A percentile compares a stretch with the other conserved stretches of the same genome.
Evolutionary conservation across 1,140 invertebrate genomes (phyloP).

Genomic region (Caenorhabditis elegans): DNA sequence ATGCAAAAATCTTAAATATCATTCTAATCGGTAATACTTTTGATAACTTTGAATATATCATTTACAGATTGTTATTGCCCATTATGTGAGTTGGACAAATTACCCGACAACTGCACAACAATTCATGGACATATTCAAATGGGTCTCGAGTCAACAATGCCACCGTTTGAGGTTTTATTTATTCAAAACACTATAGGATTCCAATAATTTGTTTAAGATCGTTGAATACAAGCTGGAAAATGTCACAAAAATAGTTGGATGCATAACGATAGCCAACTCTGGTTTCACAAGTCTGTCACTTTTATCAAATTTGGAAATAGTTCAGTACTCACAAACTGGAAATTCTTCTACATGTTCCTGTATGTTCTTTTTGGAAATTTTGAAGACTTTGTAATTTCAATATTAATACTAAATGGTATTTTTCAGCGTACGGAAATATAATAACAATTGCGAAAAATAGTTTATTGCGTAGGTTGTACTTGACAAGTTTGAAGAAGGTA

Average conservation of each 20-base stretch:
- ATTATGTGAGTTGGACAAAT: conserved; percentile 2
- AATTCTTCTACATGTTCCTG: background rate
- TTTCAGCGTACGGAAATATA: conserved; percentile 6
- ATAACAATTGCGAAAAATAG: conserved; percentile 26
- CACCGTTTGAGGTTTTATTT: background rate
- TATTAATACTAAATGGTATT: too few relatives aligned
- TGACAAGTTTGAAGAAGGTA: conserved; percentile 19
- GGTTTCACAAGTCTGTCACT: background rate
- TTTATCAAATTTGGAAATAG: background rate
- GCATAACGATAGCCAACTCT: background rate
- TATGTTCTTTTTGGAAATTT: background rate
- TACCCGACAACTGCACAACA: background rate
- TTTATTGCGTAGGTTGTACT: conserved; percentile 22
- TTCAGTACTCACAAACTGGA: background rate
- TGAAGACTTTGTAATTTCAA: too few relatives aligned
- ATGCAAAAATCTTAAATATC: too few relatives aligned
- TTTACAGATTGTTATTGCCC: background rate
- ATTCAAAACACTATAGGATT: background rate
- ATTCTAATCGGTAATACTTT: too few relatives aligned
- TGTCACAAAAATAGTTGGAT: background rate
- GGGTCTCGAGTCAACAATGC: background rate
- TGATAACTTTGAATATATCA: too few relatives aligned
- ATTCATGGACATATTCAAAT: conserved; percentile 2
- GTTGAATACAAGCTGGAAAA: conserved; percentile 14
- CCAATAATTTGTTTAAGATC: background rate